A percentile compares a stretch with the other conserved stretches of the same genome.
Evolutionary conservation across 2,113 vertebrate genomes (phyloP).

Genomic region (Embiotoca jacksoni): DNA sequence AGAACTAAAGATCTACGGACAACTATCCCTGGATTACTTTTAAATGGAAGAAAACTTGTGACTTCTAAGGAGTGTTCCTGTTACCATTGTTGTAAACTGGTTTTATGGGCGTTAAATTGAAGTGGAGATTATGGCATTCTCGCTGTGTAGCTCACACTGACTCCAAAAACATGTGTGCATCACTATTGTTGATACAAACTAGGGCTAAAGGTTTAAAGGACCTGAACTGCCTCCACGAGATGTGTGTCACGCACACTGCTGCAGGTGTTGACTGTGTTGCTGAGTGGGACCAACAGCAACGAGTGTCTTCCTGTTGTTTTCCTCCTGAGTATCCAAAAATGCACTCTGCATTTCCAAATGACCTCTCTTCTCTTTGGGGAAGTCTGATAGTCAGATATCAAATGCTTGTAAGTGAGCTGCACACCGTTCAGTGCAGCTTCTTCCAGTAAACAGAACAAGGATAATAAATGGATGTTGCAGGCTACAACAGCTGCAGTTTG

Average conservation of each 20-base stretch:
- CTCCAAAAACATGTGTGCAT: not conserved
- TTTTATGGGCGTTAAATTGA: not conserved
- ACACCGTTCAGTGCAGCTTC: not conserved
- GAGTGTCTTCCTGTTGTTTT: not conserved
- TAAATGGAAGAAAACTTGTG: not conserved
- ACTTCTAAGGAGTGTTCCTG: no score
- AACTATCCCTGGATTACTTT: not conserved
- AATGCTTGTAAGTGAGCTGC: not conserved
- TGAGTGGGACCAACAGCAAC: no score
- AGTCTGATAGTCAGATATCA: slow-evolving; percentile 14
- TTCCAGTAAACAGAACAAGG: not conserved
- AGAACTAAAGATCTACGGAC: not conserved
- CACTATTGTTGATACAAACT: no score
- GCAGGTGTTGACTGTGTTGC: no score
- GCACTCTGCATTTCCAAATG: not conserved
- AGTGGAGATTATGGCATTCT: no score
- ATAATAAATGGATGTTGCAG: not conserved
- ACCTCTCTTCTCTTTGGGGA: slow-evolving; percentile 30
- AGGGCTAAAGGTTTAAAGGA: no score
- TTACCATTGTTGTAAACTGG: not conserved
- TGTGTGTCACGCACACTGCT: no score
- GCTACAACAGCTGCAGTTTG: not conserved
- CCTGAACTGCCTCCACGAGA: no score
- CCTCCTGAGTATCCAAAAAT: not conserved
- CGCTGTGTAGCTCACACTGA: not conserved